Conservation (phyloP, 2,113 vertebrate species). For the Hoplias malabaricus region DNA sequence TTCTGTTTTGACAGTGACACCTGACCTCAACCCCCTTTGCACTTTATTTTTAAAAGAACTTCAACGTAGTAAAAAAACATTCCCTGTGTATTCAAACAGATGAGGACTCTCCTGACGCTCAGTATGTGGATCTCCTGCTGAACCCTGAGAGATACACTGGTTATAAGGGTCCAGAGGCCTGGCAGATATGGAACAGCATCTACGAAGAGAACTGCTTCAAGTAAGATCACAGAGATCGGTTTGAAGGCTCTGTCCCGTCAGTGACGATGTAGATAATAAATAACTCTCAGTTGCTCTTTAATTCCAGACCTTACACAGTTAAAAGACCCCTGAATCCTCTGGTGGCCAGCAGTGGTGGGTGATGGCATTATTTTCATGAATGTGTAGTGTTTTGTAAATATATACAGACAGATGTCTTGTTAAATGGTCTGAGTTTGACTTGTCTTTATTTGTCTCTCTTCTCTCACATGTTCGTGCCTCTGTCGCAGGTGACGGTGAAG, state of each 20-base stretch:
- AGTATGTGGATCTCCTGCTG: slow-evolving; percentile 90
- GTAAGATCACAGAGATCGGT: slow-evolving; percentile 69
- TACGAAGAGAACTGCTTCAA: slow-evolving; percentile 98
- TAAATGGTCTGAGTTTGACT: background rate
- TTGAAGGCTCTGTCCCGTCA: no score
- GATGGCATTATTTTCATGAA: background rate
- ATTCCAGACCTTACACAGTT: slow-evolving; percentile 81
- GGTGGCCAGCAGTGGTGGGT: slow-evolving; percentile 75
- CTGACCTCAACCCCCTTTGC: no score
- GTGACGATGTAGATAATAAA: background rate
- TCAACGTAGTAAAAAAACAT: no score
- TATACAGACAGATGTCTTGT: background rate
- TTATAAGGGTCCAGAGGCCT: slow-evolving; percentile 87
- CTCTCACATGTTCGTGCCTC: no score
- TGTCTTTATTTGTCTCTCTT: background rate
- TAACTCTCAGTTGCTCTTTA: background rate
- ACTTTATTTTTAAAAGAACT: no score
- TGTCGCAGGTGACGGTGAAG: slow-evolving; percentile 49
- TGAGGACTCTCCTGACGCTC: slow-evolving; percentile 84
- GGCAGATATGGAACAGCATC: slow-evolving; percentile 96
- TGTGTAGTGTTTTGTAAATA: background rate
- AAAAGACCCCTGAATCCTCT: slow-evolving; percentile 80
- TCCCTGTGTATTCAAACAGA: no score
- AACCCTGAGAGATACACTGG: slow-evolving; percentile 94
- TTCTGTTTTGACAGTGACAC: no score